Conservation (phyloP, 2,113 vertebrate genomes). For the Meriones unguiculatus region DNA sequence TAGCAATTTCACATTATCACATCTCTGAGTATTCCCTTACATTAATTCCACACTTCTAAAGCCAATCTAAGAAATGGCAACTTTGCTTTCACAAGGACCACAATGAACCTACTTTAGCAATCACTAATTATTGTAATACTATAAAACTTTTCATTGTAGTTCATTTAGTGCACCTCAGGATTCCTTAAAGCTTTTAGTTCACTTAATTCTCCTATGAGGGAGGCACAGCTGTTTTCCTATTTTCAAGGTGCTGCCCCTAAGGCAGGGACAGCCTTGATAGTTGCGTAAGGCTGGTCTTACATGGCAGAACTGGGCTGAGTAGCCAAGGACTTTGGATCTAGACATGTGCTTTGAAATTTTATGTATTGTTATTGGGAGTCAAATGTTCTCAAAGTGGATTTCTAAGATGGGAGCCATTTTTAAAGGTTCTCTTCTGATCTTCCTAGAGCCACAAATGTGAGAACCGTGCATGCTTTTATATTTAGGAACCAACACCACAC, state of each 20-base stretch:
- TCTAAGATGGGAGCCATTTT: background rate
- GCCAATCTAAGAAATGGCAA: constrained; percentile 32
- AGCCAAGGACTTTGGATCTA: background rate
- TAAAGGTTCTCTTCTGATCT: background rate
- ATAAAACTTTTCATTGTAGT: background rate
- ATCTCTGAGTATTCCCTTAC: background rate
- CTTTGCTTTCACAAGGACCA: constrained; percentile 18
- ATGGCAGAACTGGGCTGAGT: background rate
- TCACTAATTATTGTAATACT: background rate
- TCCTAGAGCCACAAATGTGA: background rate
- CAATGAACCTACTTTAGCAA: background rate
- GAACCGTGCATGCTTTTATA: background rate
- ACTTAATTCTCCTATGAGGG: background rate
- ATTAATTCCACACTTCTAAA: background rate
- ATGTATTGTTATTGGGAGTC: background rate
- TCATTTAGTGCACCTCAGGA: background rate
- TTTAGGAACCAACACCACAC: background rate
- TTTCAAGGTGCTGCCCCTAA: background rate
- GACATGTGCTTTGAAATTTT: background rate
- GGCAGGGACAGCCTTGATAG: background rate
- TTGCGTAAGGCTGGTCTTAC: background rate
- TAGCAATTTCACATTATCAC: background rate
- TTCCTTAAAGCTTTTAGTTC: background rate
- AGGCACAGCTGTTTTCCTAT: background rate
- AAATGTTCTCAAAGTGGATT: background rate